Evolutionary conservation across 2,888 invertebrate genomes (phyloP).

Genomic region (Spilarctia lutea): DNA sequence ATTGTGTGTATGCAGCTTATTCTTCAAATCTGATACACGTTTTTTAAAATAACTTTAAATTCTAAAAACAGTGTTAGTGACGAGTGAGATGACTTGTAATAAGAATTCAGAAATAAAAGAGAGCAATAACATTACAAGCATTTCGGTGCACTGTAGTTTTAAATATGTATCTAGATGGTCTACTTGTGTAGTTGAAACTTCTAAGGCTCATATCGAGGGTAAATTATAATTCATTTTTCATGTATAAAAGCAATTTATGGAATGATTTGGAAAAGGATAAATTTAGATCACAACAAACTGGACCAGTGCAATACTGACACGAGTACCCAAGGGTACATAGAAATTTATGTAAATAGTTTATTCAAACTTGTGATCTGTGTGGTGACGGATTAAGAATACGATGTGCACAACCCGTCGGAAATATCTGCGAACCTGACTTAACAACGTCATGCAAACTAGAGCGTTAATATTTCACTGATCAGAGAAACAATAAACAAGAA

Average conservation of each 20-base stretch:
- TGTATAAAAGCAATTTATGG: background rate
- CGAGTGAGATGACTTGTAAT: background rate
- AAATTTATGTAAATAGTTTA: no score
- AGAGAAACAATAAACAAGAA: no score
- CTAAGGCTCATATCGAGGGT: background rate
- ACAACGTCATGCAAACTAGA: no score
- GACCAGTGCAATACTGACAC: background rate
- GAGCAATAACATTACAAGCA: background rate
- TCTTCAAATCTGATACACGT: background rate
- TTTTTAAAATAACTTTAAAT: background rate
- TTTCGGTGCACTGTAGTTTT: background rate
- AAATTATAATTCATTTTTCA: background rate
- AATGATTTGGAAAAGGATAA: background rate
- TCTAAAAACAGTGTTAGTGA: background rate
- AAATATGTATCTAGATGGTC: background rate
- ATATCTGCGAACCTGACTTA: no score
- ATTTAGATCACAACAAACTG: no score
- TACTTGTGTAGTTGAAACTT: background rate
- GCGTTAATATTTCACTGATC: no score
- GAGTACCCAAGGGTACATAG: no score
- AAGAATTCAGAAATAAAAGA: background rate
- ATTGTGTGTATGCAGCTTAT: constrained; percentile 3
- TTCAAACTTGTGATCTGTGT: no score
- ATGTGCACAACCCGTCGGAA: no score
- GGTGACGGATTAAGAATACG: no score